These are phyloP conservation scores for Actinia equina DNA, from an alignment of 64 coral and sea anemone genomes.

Conservation along the genomic window DNA sequence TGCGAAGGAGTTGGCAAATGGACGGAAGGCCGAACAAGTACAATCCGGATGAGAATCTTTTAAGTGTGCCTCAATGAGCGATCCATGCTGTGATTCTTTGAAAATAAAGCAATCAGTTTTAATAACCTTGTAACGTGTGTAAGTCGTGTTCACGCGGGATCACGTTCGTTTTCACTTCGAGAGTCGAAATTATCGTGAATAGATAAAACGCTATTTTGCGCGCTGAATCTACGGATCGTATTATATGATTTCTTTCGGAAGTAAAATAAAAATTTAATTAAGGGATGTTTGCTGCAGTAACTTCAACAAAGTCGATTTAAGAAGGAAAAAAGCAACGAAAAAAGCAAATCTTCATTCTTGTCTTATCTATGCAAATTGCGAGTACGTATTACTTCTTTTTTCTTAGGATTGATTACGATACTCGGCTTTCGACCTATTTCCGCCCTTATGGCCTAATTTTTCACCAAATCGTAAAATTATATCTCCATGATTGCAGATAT, in stretches of 20 bases:
- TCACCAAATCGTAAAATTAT: slow-evolving; percentile 21
- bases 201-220: slow-evolving; percentile 18
- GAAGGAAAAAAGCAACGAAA: not conserved
- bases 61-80: slow-evolving; percentile 30
- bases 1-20: slow-evolving; percentile 56
- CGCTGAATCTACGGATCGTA: not conserved
- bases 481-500: not conserved
- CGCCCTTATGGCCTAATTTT: slow-evolving; percentile 42
- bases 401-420: slow-evolving; percentile 47
- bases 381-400: slow-evolving; percentile 45
- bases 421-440: slow-evolving; percentile 29
- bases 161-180: slow-evolving; percentile 2
- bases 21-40: slow-evolving; percentile 85
- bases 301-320: slow-evolving; percentile 3
- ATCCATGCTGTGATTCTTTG: slow-evolving; percentile 36
- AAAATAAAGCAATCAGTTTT: slow-evolving; percentile 29
- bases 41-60: slow-evolving; percentile 66
- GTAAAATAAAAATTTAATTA: slow-evolving; percentile 46
- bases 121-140: slow-evolving; percentile 25
- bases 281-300: slow-evolving; percentile 26
- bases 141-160: slow-evolving; percentile 5
- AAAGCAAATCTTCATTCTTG: slow-evolving; percentile 38
- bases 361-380: slow-evolving; percentile 91
- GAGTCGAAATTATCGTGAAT: not conserved
- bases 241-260: slow-evolving; percentile 18